Base-by-base conservation (phyloP, 2,113 vertebrate genomes). In the Pagrus major region DNA sequence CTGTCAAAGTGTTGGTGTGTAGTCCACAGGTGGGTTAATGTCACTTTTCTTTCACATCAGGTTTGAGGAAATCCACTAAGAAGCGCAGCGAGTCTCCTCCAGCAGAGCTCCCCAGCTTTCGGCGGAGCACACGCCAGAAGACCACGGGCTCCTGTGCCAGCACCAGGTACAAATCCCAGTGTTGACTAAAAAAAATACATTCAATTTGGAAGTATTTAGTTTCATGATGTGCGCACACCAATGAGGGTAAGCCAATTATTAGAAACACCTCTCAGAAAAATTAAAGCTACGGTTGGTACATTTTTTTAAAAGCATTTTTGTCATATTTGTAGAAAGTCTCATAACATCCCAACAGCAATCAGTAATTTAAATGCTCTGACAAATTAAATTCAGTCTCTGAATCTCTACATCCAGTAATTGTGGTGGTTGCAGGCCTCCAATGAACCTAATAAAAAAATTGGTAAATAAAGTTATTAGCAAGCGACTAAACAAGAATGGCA, bases 91-190 rank as follows among this genome's bases (percentile, higher is more conserved):
- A 99, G 95, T 99, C 98, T 92, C 98, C 98, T 93, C 97, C 98
- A 95, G 97, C 97, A 95, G 98, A 99, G 97, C 98, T 99, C 98
- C 97, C 98, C 97, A 99, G 96, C 94, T 96, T 95, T 95, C 96
- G 98, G 97, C 95, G 98, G 98, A 99, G 98, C 98, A 98, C 98
- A 97, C 96, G 98, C 92, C 98, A 98, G 94, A 99, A 99, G 97
- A 99, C 97, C 98, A 99, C 98, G 98, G 98, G 98, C 97, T 99
- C 98, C 96, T 99, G 98, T 96, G 98, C 98, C 96, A 99, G 98
- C 94, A 99, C 98, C 95, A 99, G 98, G 98, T 99, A 96, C 71
- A 4, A 29, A 31, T 33, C 11, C 27, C 49, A 49, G 51, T 21
- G 21, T 59, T 8, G 3, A 18, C 18, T 56, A 49, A 46, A 46